Evolutionary conservation across 2,113 vertebrate species (phyloP), one percentile per base, ranked within the genome.

Genomic region (Empidonax traillii): DNA sequence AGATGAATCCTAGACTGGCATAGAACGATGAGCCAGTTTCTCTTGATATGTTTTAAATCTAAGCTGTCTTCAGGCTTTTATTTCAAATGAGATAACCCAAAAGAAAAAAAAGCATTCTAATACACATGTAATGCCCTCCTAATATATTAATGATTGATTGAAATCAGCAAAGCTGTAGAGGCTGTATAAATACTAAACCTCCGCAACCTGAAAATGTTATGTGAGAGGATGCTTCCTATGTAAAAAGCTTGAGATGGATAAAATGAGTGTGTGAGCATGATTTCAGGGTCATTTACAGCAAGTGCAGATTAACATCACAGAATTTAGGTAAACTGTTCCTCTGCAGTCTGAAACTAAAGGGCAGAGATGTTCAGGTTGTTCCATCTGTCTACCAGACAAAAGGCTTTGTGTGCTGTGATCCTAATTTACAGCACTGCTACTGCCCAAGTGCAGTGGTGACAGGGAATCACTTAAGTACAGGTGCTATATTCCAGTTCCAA

Each of bases 121-220:
- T 46, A n/a, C 52, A 79, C 6, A 37, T 22, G 11, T 65, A 47
- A 20, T 49, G 22, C 9, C 65, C 4, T 72, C 27, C 14, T 55
- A 33, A 12, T 25, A 27, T 1, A 27, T 8, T 62, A 69, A 53
- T 25, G 24, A 28, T 67, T 41, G 28, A 3, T 83, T 8, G 1
- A 55, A 75, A 65, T 35, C 43, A 75, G n/a, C 5, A 51, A 46
- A 65, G 14, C 3, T 49, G 0, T 8, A 27, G 37, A 63, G 18
- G 21, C 33, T 65, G 0, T 62, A 31, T 28, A 28, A 79, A 28
- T 65, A 44, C 3, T 52, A 43, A 71, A 49, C 7, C 9, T 35
- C 71, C 18, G 31, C 21, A 31, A 0, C 15, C 16, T 69, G 9
- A 39, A 80, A 77, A 20, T 23, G 6, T 1, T 41, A 0, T 3